Evolutionary conservation across 37 sponge, comb jelly and placozoan species (phyloP), one percentile per base, ranked within the genome.

Genomic region (Oopsacas minuta): DNA sequence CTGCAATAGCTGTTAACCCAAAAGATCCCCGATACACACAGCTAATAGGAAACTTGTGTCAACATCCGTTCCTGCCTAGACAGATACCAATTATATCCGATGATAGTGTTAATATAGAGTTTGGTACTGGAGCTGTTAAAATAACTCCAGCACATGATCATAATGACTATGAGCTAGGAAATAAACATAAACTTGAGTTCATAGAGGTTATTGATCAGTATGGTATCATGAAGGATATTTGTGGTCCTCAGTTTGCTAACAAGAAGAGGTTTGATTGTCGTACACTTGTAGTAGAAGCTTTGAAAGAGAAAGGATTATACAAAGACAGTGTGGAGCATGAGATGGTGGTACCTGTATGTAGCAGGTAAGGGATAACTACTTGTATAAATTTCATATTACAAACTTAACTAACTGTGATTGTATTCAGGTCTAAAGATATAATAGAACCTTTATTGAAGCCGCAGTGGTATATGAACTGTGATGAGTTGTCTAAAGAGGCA

Each of bases 81-180:
- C 52, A 87, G 52, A 49, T 97, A 35, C 92, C 92, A 23, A 92
- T 97, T 42, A 87, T 97, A 0, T 88, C 91, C 7, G 99, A 97
- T 83, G 92, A 91, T 10, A 91, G 94, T 87, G 99, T 97, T 52
- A 95, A 94, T 38, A 93, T 86, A 87, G 83, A 84, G 23, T 94
- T 97, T 89, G 99, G 99, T 0, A 94, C 99, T 23, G 87, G 96
- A 37, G 96, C 95, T 0, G 99, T 97, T 1, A 97, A 97, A 91
- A 95, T 97, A 84, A 97, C 99, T 25, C 99, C 99, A 0, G 95
- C 99, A 35, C 99, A 97, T 75, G 99, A 97, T 85, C 90, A 88
- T 85, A 94, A 94, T 46, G 99, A 97, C 83, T 97, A 97, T 83
- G 99, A 97, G 42, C 87, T 90, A 88, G 99, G 95, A 23, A 90